Base-by-base conservation (phyloP, 1,140 invertebrate species). In the Drosophila eugracilis region DNA sequence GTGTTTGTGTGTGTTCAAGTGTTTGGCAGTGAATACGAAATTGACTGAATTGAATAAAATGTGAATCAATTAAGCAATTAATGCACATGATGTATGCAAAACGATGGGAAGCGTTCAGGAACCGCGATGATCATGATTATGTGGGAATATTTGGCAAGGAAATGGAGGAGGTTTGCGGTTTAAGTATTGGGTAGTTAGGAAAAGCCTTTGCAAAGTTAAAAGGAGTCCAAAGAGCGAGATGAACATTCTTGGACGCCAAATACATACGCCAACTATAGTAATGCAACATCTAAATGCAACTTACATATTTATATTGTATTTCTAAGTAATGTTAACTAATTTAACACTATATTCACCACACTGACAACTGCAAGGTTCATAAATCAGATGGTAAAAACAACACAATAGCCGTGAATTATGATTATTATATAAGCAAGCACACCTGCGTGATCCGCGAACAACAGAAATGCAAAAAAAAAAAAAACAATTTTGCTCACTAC, bases 11-110 rank as follows among this genome's bases (percentile, higher is more conserved):
- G 44, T 50, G 26, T 30, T 53, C 22, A 57, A 67, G 72, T 54
- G 49, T 49, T 49, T 62, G 55, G 52, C 49, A 44, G 32, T 53
- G 75, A 59, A 78, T 78, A 44, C 60, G 39, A 83, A 79, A 84
- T 80, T 80, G 78, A 77, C 65, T 73, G 81, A 86, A 85, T 84
- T 84, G 80, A 80, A 86, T 76, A 52, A 73, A 76, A 86, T 80
- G 84, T 78, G 66, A 85, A 81, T 88, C 81, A 86, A 85, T 85
- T 85, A 86, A 85, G 81, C 80, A 85, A 85, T 85, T 84, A 85
- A 81, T 85, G 72, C 76, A 85, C 42, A 75, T 52, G 55, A 75
- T 69, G 49, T 75, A 67, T 67, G 72, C 50, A 67, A 34, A 67
- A 52, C 36, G 60, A 21, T 67, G 44, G 36, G 63, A 67, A 66